Evolutionary conservation across 1,140 invertebrate genomes (phyloP), one percentile per base, ranked within the genome.

Genomic region (Ceratosolen fusciceps): DNA sequence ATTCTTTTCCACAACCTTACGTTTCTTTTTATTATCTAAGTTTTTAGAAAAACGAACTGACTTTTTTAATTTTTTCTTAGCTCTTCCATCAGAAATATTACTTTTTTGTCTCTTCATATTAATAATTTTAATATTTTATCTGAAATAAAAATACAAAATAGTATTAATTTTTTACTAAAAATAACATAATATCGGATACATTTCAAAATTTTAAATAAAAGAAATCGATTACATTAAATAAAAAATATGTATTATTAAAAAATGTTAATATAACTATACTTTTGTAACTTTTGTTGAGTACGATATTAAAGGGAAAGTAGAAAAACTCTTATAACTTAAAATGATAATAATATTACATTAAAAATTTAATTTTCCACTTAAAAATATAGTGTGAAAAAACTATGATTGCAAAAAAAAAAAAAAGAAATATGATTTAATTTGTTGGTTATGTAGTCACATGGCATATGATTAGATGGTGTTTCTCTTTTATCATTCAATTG

Each of bases 1-100:
- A 12, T 62, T 86, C 56, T 86, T 67, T 60, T 72, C 26, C 62
- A 70, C 71, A 67, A 81, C 75, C 49, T 78, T 72, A 24, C 68
- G 60, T 31, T 82, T 73, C 56, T 0, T 21, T 83, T 82, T 47
- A 52, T 65, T 56, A 74, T 83, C 82, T 10, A 14, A 12, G 37
- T 52, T 39, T 79, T 73, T 79, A 14, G 52, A 58, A 56, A 56
- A 9, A 67, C 37, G 62, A 14, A 2, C 29, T 5, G 26, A 37
- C 58, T 74, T 37, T 74, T 79, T 68, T 2, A 68, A 58, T 16
- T 60, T 79, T 73, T 65, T 81, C 60, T 78, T 70, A 71, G 37
- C 1, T 52, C 21, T 10, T 43, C 0, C 24, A 56, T 74, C 31
- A n/a, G 70, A 39, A 37, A 34, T n/a, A 79, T 58, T 47, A 52